Percentiles rank a stretch among this genome's conserved stretches.
These are phyloP conservation scores for Sturnira hondurensis DNA, from an alignment of 2,113 vertebrate genomes.

Conservation along the genomic window DNA sequence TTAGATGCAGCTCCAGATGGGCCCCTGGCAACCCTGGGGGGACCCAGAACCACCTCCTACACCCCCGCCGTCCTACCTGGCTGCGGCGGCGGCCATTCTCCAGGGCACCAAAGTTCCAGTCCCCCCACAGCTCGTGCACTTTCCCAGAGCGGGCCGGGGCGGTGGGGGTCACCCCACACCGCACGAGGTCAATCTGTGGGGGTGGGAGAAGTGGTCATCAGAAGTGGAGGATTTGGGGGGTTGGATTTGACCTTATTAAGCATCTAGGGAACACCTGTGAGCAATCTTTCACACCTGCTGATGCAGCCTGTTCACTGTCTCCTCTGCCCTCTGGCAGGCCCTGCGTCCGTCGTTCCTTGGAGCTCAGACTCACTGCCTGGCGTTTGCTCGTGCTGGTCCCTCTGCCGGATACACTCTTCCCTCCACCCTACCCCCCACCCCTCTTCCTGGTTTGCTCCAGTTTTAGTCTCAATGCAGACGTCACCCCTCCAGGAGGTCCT, in stretches of 20 bases:
- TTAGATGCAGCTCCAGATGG: background rate
- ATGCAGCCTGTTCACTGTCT: background rate
- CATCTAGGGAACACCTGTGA: background rate
- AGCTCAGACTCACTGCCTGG: background rate
- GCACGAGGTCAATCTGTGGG: slow-evolving; percentile 77
- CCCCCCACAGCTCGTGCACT: slow-evolving; percentile 86
- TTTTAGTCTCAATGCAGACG: background rate
- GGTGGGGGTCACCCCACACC: slow-evolving; percentile 74
- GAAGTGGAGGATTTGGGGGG: rapidly evolving
- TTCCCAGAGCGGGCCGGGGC: slow-evolving; percentile 83
- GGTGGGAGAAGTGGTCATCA: background rate
- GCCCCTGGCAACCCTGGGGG: background rate
- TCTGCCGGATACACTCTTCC: background rate
- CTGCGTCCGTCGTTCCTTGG: rapidly evolving
- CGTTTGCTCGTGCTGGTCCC: background rate
- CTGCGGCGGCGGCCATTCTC: slow-evolving; percentile 33
- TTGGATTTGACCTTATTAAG: background rate
- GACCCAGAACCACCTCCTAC: background rate
- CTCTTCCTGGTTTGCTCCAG: rapidly evolving
- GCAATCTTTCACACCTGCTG: background rate
- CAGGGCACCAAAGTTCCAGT: slow-evolving; percentile 79
- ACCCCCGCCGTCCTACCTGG: background rate
- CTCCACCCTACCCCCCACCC: no score
- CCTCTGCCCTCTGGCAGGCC: background rate
- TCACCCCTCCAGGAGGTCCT: background rate